Evolutionary conservation across 23 tunicate species (phyloP), one percentile per base, ranked within the genome.

Genomic region (Trididemnum clinides): DNA sequence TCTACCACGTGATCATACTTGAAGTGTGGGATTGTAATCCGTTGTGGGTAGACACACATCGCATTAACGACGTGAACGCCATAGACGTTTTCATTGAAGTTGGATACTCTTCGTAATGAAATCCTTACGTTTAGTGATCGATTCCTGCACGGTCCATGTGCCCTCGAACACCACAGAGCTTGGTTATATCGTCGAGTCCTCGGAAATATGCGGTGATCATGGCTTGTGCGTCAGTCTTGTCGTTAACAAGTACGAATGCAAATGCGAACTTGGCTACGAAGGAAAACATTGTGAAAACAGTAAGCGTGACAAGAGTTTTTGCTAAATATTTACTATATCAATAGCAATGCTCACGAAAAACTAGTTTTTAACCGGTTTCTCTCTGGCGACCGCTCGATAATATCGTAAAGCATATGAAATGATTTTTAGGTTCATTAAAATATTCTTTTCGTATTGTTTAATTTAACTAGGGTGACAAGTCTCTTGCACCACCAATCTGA

Each of bases 101-200:
- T 44, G 10, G 15, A 44, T 44, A 15, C 15, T 15, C 12, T 15
- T 44, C 12, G 15, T 44, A 15, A 7, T 15, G 15, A 7, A 15
- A 7, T 15, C 12, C 15, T 7, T 15, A 44, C 54, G 10, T 44
- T 66, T 32, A 94, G 98, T 89, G 83, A 85, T 89, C 30, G 98
- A 94, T 83, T 85, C 90, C 66, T 94, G 98, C 64, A 85, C 96
- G 51, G 85, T 89, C 31, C 98, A 89, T 76, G 90, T 94, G 6
- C 34, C 88, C 0, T 66, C 95, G 12, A 85, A 89, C 82, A 33
- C 33, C 39, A 85, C 71, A 64, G 64, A 51, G n/a, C 80, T 33
- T 1, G 98, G 87, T 10, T 83, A 64, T 32, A 76, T 64, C 44
- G 64, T 89, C 18, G 78, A 78, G 57, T 63, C 27, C n/a, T 89